Base-by-base conservation (phyloP, 1,140 invertebrate species). In the Solenopsis fugax region DNA sequence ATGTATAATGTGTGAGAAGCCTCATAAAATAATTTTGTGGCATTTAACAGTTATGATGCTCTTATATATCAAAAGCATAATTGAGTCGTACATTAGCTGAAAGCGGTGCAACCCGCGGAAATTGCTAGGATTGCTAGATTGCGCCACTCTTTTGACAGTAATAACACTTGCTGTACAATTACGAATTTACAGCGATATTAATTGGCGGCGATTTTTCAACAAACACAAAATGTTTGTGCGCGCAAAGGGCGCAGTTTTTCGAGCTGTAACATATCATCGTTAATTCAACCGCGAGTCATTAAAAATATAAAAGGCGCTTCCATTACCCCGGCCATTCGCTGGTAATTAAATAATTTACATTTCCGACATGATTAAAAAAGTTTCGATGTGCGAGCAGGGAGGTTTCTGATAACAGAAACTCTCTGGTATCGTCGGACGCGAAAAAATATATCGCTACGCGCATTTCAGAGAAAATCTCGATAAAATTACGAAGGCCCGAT, bases 281-380 rank as follows among this genome's bases (percentile, higher is more conserved):
- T 73, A 82, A 73, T 82, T 82, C 18, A 73, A 60, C 67, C 80
- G 67, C 54, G 54, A 58, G 69, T 84, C 69, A 84, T 84, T 84
- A 62, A 84, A 84, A 84, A 84, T 84, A 84, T 54, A 84, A 84
- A 84, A 75, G 41, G 69, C 13, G 41, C 69, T 73, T 60, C 80
- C 54, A 75, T 84, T 84, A 75, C 24, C 41, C n/a, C 41, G 54
- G 24, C 5, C 69, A 50, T 84, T 37, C 29, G 80, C 41, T 75
- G 80, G 69, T 84, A 84, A 84, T 84, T 84, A 84, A 84, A 84
- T 84, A 84, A 84, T 84, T 82, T 84, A 84, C 41, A 84, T 84
- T 84, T 84, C 72, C 41, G 41, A 21, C 18, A 73, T 75, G 67
- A 73, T 84, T 58, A 73, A 84, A 84, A 84, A 84, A 84, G 80